A percentile compares a stretch with the other conserved stretches of the same genome.
Conservation (phyloP, 1,140 invertebrate species). For the Trichonephila inaurata region DNA sequence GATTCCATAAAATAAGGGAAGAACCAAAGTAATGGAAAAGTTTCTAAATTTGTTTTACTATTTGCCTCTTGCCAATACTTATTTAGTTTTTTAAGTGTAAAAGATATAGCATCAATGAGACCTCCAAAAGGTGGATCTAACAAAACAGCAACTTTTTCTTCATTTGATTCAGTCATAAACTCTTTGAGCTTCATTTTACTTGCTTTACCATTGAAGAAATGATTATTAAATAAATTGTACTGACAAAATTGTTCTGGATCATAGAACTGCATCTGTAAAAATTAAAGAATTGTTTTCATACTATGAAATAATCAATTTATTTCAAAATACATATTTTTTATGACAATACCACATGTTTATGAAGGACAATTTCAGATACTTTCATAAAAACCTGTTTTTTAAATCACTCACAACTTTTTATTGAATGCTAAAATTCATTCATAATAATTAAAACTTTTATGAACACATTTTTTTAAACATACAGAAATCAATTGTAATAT, state of each 20-base stretch:
- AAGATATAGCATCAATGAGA: slow-evolving; percentile 65
- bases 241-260: slow-evolving; percentile 53
- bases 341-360: neutral
- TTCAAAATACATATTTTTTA: neutral
- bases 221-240: slow-evolving; percentile 72
- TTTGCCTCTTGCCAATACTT: slow-evolving; percentile 35
- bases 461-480: too few relatives aligned
- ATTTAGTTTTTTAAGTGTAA: slow-evolving; percentile 32
- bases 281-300: neutral
- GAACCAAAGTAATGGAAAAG: slow-evolving; percentile 56
- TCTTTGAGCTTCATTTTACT: slow-evolving; percentile 28
- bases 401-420: too few relatives aligned
- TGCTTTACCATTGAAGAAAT: slow-evolving; percentile 60
- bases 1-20: slow-evolving; percentile 67
- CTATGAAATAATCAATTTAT: neutral
- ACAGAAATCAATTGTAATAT: too few relatives aligned
- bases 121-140: slow-evolving; percentile 75
- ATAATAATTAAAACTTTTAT: too few relatives aligned
- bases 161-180: slow-evolving; percentile 57
- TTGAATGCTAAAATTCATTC: too few relatives aligned
- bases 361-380: too few relatives aligned
- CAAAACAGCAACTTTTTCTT: slow-evolving; percentile 43
- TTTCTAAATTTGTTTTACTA: slow-evolving; percentile 23
- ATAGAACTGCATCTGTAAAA: slow-evolving; percentile 69
- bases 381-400: too few relatives aligned